These are phyloP conservation scores for Ceuthmochares aereus DNA, from an alignment of 2,113 vertebrate species.

Conservation along the genomic window DNA sequence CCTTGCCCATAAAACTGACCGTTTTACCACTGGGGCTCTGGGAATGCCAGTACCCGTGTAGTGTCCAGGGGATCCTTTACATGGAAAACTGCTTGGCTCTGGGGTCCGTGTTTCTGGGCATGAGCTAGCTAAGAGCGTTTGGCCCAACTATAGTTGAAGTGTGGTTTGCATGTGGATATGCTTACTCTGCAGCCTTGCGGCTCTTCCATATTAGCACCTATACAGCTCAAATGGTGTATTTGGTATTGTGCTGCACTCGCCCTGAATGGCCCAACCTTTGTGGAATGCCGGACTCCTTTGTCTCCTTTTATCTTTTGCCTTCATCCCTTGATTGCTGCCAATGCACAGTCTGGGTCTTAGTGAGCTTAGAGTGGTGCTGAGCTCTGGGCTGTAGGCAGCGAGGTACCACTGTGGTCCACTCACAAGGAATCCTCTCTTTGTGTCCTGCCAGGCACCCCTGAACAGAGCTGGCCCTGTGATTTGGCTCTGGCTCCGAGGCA, in stretches of 20 bases:
- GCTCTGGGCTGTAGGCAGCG: fast-evolving
- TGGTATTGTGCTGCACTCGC: background rate
- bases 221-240: background rate
- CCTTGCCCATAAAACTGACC: too few relatives aligned
- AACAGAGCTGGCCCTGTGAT: background rate
- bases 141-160: background rate
- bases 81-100: background rate
- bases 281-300: background rate
- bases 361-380: background rate
- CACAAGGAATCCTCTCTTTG: background rate
- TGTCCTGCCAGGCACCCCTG: background rate
- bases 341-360: fast-evolving
- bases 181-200: background rate
- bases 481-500: background rate
- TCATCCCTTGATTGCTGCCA: background rate
- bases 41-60: background rate
- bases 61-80: too few relatives aligned
- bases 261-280: background rate
- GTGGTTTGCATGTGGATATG: background rate
- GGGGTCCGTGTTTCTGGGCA: fast-evolving
- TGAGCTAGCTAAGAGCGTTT: background rate
- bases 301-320: background rate
- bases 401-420: background rate
- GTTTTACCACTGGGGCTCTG: background rate
- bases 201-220: fast-evolving